phyloP scores from a whole-genome alignment of 1,140 invertebrate species.

The Battus philenor region DNA sequence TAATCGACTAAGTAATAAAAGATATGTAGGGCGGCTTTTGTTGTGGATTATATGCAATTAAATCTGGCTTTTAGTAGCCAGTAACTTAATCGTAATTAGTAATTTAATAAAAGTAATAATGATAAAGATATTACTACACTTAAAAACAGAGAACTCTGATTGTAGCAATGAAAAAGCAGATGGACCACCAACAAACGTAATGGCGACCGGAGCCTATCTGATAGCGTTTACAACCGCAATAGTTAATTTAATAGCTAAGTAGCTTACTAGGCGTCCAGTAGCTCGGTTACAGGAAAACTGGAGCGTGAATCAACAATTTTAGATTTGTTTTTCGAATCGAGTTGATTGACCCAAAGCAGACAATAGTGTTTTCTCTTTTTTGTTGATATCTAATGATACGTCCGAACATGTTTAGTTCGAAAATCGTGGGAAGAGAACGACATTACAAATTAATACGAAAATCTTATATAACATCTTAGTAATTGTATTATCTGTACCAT shows the following conservation, averaged over 20 bases:
- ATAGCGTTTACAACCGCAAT: slow-evolving; percentile 2
- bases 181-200: slow-evolving; percentile 2
- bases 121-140: not conserved
- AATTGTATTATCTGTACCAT: too few species aligned
- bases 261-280: slow-evolving; percentile 5
- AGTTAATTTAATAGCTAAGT: slow-evolving; percentile 6
- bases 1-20: too few species aligned
- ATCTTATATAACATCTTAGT: too few species aligned
- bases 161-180: slow-evolving; percentile 5
- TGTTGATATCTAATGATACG: not conserved
- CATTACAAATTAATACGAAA: too few species aligned
- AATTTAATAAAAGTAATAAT: not conserved
- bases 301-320: slow-evolving; percentile 8
- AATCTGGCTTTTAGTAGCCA: too few species aligned
- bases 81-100: too few species aligned
- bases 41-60: too few species aligned
- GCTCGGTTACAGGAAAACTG: not conserved
- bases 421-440: not conserved
- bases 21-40: too few species aligned
- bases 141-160: not conserved
- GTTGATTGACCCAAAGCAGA: not conserved
- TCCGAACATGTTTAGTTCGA: not conserved
- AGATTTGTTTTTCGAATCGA: not conserved
- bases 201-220: slow-evolving; percentile 5
- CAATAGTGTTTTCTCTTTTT: not conserved